These are phyloP conservation scores for Papilio demoleus DNA, from an alignment of 2,888 invertebrate genomes.

Conservation along the genomic window DNA sequence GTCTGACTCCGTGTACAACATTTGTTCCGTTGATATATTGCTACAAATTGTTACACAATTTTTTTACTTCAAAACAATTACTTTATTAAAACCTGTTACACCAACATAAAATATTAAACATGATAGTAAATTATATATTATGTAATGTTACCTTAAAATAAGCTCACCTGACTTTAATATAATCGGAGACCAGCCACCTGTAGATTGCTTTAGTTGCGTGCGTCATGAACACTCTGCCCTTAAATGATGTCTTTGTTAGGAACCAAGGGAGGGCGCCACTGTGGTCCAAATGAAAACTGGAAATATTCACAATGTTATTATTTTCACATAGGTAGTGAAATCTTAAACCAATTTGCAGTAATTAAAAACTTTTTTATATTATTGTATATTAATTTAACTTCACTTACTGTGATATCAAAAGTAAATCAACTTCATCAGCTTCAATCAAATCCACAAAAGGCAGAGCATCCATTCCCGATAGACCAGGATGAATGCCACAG, in stretches of 20 bases:
- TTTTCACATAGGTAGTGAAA: no score
- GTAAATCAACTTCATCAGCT: conserved; percentile 97
- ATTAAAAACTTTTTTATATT: no score
- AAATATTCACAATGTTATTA: conserved; percentile 48
- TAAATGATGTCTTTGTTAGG: conserved; percentile 97
- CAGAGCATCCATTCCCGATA: conserved; percentile 98
- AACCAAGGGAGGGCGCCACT: conserved; percentile 99
- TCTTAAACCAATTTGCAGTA: no score
- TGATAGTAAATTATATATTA: no score
- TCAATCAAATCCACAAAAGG: conserved; percentile 99
- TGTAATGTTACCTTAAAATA: no score
- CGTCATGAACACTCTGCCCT: conserved; percentile 99
- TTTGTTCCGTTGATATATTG: conserved; percentile 98
- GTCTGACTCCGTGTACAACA: conserved; percentile 98
- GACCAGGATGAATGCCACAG: conserved; percentile 99
- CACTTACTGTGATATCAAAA: conserved; percentile 96
- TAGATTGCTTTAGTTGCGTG: conserved; percentile 99
- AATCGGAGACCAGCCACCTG: conserved; percentile 98
- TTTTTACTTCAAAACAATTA: no score
- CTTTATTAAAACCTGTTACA: no score
- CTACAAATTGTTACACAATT: no score
- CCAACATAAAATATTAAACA: no score
- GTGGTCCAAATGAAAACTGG: conserved; percentile 98
- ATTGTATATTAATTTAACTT: background rate
- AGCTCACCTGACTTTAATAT: conserved; percentile 95